Evolutionary conservation across 2,113 vertebrate genomes (phyloP), one percentile per base, ranked within the genome.

Genomic region (Astatotilapia flaviijosephi): DNA sequence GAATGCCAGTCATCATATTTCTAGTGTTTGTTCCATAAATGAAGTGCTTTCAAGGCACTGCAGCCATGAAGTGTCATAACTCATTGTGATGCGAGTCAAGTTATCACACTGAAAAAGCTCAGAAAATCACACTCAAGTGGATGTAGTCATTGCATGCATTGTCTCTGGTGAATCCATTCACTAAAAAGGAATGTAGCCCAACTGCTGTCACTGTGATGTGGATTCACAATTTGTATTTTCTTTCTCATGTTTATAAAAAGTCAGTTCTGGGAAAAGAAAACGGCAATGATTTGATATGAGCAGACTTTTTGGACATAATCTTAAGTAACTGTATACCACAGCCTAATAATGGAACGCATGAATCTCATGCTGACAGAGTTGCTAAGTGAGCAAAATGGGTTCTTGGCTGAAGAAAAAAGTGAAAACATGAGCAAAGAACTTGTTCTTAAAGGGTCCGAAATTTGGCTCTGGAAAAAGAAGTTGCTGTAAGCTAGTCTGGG

Each of bases 101-200:
- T 23, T 26, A 9, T 65, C 17, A 7, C 13, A 40, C 23, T 23
- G n/a, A 53, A 56, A 84, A 77, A 3, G 54, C 55, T 65, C 23
- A 35, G 68, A 85, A 88, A 88, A 62, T 21, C 26, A 54, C 19
- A 58, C 56, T 75, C 28, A 5, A 40, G 21, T 82, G 80, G 23
- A 58, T 40, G 79, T 21, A 37, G 53, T 60, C 33, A 35, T 17
- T 37, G 58, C 31, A 77, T 15, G 54, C 19, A 21, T 7, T 6
- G 8, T 70, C 55, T 42, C 21, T 11, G 10, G 12, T 35, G 7
- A 73, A 62, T 79, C 80, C 6, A 80, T 62, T 89, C 88, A 84
- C 11, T 40, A 12, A 65, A 65, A 70, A 86, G 89, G 86, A 95
- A 95, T 95, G 91, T 51, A 17, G 89, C 87, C 80, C 4, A 31